Base-by-base conservation (phyloP, 2,113 vertebrate genomes). In the Callaeas wilsoni region DNA sequence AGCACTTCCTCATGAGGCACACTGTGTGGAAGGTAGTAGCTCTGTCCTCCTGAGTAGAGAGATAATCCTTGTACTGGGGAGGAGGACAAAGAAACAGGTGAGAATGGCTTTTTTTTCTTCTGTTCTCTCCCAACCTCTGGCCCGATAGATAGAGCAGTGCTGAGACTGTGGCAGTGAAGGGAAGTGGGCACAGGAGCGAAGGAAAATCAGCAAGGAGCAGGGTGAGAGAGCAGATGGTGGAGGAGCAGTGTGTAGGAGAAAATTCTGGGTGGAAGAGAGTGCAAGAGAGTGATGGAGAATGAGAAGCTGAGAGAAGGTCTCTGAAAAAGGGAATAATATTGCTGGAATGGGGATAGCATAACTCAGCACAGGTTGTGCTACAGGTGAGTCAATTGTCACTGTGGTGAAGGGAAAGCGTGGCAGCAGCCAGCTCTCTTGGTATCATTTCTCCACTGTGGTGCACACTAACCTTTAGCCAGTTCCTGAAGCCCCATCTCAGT, bases 401-500 rank as follows among this genome's bases (percentile, higher is more conserved):
- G 59, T 27, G 53, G 33, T 33, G 32, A 69, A 5, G 21, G 59
- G 30, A 42, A 68, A 50, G 46, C 0, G 0, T 3, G 12, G 47
- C 65, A 82, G 50, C 56, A 71, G 60, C 63, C 60, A 63, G 30
- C 26, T 80, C 4, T 22, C 20, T 70, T 41, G 29, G 19, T 65
- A 59, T 73, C 0, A 1, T 32, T 64, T 62, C 22, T 71, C 35
- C 9, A 14, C 12, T 26, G 62, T 91, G 73, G 29, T 30, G 46
- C 33, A 59, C 25, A 37, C 96, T 89, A 94, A 99, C 99, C 98
- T 97, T 98, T 55, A 97, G 95, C 99, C 99, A 99, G 91, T 89
- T 97, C 89, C 71, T 92, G 84, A 99, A 95, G 91, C 97, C 93
- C 86, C 92, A 94, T 89, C 95, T 98, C 56, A 99, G 98, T 91